Base-by-base conservation (phyloP, 2,113 vertebrate genomes). In the Turnix velox region DNA sequence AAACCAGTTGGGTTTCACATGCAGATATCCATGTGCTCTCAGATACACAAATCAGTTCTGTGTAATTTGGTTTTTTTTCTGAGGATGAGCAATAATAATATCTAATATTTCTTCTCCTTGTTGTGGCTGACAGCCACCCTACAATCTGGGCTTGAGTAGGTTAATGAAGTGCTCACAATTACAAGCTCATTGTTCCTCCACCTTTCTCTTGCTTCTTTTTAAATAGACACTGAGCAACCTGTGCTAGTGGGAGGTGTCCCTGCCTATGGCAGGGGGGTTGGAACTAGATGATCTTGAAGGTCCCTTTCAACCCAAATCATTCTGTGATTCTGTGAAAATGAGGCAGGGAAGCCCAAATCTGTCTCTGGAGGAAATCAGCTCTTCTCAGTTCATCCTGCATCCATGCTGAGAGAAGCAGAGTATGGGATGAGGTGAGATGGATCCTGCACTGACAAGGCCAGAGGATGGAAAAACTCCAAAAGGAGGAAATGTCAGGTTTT, bases 361-460 rank as follows among this genome's bases (percentile, higher is more conserved):
- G 7, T 20, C 24, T 42, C 52, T 25, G n/a, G 42, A 52, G 13
- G 11, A 31, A 25, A 0, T 25, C 0, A 0, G 22, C n/a, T 37
- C 2, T 63, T 92, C n/a, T 55, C 57, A 66, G 68, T 23, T 73
- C 61, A 51, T 76, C 35, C 63, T 55, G 66, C 9, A 14, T 62
- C 87, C 75, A 28, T 30, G 33, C 7, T 2, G 8, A 31, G 24
- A 22, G 20, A 23, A 37, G 46, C 46, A 28, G 48, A 67, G 45
- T 22, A 24, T 63, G 58, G 43, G 3, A 28, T 87, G 46, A 14
- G 62, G 42, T 35, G 37, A 52, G 58, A 20, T 37, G 25, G 40
- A 28, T 69, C 35, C 43, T 62, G 10, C 4, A 1, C 20, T 28
- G 17, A 48, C 28, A 81, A 74, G 58, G 45, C 45, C 61, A 84